Evolutionary conservation across 2,888 invertebrate genomes (phyloP).

Genomic region (Andrena marginata): DNA sequence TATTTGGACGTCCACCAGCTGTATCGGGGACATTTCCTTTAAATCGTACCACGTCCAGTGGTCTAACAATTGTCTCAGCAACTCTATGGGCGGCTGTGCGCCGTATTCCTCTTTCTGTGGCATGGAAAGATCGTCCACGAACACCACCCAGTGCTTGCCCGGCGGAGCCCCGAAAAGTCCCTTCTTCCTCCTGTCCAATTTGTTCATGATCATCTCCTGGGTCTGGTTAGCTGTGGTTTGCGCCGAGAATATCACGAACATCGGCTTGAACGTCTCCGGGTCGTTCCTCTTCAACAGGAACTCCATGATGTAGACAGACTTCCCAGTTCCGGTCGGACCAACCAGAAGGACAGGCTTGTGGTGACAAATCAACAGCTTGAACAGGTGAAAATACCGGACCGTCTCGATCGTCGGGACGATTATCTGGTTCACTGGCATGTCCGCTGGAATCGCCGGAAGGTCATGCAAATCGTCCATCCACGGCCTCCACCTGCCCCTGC

Average conservation of each 20-base stretch:
- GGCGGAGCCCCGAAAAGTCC: conserved; percentile 86
- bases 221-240: conserved; percentile 97
- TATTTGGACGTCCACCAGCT: conserved; percentile 94
- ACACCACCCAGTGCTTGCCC: conserved; percentile 92
- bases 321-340: conserved; percentile 98
- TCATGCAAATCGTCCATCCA: conserved; percentile 94
- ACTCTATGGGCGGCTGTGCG: conserved; percentile 97
- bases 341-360: conserved; percentile 94
- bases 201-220: conserved; percentile 97
- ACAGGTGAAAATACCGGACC: conserved; percentile 92
- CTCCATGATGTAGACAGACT: conserved; percentile 95
- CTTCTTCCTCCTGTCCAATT: conserved; percentile 95
- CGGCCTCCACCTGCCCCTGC: conserved; percentile 95
- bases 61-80: conserved; percentile 96
- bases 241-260: conserved; percentile 96
- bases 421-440: conserved; percentile 97
- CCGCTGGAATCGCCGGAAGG: conserved; percentile 92
- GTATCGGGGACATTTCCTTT: conserved; percentile 91
- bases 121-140: conserved; percentile 98
- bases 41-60: conserved; percentile 96
- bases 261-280: conserved; percentile 91
- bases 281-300: conserved; percentile 93
- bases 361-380: conserved; percentile 92
- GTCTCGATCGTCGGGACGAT: conserved; percentile 97
- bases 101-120: conserved; percentile 95